These are phyloP conservation scores for Myopa testacea DNA, from an alignment of 2,888 invertebrate species.

Conservation along the genomic window DNA sequence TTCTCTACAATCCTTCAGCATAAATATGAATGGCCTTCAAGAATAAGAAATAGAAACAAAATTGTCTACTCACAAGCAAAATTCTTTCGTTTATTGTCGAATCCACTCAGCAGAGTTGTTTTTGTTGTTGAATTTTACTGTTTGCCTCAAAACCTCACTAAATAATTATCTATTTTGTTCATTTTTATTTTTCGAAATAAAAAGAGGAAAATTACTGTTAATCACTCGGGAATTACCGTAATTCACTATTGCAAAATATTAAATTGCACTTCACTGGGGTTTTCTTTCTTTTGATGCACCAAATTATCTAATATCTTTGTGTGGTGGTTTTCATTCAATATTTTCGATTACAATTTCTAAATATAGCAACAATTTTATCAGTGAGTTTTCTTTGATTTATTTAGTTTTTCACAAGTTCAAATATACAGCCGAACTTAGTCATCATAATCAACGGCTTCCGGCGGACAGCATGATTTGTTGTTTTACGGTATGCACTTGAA, in stretches of 20 bases:
- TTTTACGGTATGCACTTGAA: background rate
- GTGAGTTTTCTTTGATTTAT: background rate
- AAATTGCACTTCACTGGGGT: conserved; percentile 2
- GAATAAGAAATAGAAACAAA: background rate
- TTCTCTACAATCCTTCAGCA: conserved; percentile 8
- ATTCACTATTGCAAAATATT: conserved; percentile 4
- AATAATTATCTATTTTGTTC: background rate
- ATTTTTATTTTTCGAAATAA: background rate
- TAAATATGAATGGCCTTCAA: background rate
- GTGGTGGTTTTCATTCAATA: conserved; percentile 14
- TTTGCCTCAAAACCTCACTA: background rate
- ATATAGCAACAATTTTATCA: conserved; percentile 25
- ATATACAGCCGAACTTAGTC: background rate
- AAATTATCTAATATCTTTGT: conserved; percentile 25
- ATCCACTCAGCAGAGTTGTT: background rate
- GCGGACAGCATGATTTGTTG: conserved; percentile 1
- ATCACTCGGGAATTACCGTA: conserved; percentile 8
- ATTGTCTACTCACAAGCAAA: background rate
- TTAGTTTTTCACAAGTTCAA: conserved; percentile 9
- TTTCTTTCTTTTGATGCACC: background rate
- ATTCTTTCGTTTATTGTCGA: background rate
- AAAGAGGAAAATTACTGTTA: conserved; percentile 13
- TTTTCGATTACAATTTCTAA: conserved; percentile 25
- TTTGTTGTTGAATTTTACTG: background rate
- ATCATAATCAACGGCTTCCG: conserved; percentile 7